Percentiles rank a stretch among this genome's conserved stretches.
phyloP scores from a whole-genome alignment of 2,888 invertebrate genomes.

The Dorcus hopei region DNA sequence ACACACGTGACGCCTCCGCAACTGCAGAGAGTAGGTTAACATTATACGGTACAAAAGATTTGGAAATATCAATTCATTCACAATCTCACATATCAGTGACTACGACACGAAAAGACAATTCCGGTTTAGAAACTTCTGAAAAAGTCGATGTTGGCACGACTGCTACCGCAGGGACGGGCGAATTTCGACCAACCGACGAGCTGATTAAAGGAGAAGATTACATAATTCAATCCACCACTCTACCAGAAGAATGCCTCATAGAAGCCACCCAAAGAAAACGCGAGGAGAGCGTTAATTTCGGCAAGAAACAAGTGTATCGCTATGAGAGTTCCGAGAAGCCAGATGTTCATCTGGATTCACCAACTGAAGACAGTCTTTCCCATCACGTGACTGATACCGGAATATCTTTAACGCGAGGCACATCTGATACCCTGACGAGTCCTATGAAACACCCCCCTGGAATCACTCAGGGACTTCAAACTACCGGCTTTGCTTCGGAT shows the following conservation, averaged over 20 bases:
- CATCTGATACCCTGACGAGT: conserved; percentile 50
- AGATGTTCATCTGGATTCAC: conserved; percentile 41
- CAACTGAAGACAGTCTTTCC: conserved; percentile 53
- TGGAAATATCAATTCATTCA: conserved; percentile 55
- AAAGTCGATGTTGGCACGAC: conserved; percentile 51
- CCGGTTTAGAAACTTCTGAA: conserved; percentile 50
- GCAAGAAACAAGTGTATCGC: conserved; percentile 52
- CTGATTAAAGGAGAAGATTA: conserved; percentile 39
- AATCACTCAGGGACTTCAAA: conserved; percentile 43
- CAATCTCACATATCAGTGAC: conserved; percentile 55
- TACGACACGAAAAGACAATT: conserved; percentile 47
- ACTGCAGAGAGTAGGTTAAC: conserved; percentile 54
- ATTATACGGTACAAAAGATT: conserved; percentile 53
- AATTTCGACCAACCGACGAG: conserved; percentile 33
- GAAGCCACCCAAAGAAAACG: conserved; percentile 44
- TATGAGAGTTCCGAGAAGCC: conserved; percentile 45
- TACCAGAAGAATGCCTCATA: conserved; percentile 27
- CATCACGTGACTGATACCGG: conserved; percentile 57
- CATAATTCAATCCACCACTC: conserved; percentile 43
- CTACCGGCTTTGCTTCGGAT: conserved; percentile 50
- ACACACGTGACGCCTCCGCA: conserved; percentile 53
- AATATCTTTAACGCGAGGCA: conserved; percentile 53
- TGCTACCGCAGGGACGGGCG: conserved; percentile 47
- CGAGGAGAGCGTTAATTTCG: conserved; percentile 54
- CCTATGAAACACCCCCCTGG: conserved; percentile 45